phyloP scores from a whole-genome alignment of 2,888 invertebrate genomes.

The Hyalella azteca region DNA sequence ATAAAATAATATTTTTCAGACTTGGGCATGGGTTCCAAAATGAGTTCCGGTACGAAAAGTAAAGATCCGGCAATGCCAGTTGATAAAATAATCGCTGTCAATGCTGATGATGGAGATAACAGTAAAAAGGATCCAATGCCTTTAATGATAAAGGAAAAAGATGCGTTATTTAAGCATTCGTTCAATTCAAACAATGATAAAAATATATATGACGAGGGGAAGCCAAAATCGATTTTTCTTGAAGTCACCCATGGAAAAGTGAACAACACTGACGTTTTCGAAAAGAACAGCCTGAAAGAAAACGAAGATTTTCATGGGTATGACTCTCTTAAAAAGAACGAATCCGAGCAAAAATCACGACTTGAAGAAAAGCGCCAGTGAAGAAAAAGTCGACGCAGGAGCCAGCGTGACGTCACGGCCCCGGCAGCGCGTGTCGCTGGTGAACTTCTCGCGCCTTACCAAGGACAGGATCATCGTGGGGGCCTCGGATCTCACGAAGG shows the following conservation, averaged over 20 bases:
- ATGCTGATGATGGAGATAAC: too few relatives aligned
- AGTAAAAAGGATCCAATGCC: too few relatives aligned
- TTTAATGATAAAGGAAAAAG: too few relatives aligned
- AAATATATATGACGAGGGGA: background rate
- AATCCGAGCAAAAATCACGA: background rate
- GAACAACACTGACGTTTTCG: background rate
- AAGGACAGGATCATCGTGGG: conserved; percentile 26
- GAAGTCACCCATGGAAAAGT: background rate
- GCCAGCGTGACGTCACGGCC: background rate
- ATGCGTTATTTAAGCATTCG: too few relatives aligned
- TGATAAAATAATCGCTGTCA: too few relatives aligned
- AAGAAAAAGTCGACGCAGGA: background rate
- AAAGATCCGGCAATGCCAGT: too few relatives aligned
- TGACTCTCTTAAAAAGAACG: background rate
- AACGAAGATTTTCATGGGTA: background rate
- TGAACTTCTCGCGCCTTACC: conserved; percentile 4
- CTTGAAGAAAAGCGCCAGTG: background rate
- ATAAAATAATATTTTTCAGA: too few relatives aligned
- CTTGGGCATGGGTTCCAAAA: too few relatives aligned
- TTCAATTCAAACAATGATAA: background rate
- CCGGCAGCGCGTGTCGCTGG: background rate
- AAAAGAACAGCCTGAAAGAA: background rate
- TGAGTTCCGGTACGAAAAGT: too few relatives aligned
- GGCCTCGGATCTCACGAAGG: conserved; percentile 26
- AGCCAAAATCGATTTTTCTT: background rate